Evolutionary conservation across 2,113 vertebrate species (phyloP).

Genomic region (Recurvirostra avosetta): DNA sequence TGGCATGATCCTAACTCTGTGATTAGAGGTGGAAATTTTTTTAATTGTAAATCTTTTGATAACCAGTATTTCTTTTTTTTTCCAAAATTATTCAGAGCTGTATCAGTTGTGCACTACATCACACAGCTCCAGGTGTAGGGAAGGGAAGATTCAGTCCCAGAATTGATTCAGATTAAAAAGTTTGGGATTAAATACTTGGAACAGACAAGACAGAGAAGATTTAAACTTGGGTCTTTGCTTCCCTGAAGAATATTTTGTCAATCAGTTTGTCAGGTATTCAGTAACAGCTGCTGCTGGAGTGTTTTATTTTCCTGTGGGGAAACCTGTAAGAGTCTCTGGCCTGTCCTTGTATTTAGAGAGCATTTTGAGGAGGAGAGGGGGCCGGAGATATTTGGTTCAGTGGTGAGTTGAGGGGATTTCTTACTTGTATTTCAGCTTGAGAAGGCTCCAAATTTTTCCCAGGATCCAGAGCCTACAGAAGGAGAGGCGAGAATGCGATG

Average conservation of each 20-base stretch:
- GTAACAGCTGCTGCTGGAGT: background rate
- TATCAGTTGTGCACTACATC: background rate
- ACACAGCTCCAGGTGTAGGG: background rate
- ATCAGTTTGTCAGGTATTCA: background rate
- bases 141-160: background rate
- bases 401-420: background rate
- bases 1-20: background rate
- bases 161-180: background rate
- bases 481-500: background rate
- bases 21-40: background rate
- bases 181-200: background rate
- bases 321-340: background rate
- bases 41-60: background rate
- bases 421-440: background rate
- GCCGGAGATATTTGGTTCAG: background rate
- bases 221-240: background rate
- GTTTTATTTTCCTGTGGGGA: background rate
- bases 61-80: background rate
- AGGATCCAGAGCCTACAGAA: background rate
- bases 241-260: background rate
- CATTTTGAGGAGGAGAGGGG: background rate
- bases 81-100: background rate
- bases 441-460: background rate
- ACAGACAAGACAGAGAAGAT: background rate
- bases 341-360: background rate